Evolutionary conservation across 1,140 invertebrate genomes (phyloP).

Genomic region (Littorina saxatilis): DNA sequence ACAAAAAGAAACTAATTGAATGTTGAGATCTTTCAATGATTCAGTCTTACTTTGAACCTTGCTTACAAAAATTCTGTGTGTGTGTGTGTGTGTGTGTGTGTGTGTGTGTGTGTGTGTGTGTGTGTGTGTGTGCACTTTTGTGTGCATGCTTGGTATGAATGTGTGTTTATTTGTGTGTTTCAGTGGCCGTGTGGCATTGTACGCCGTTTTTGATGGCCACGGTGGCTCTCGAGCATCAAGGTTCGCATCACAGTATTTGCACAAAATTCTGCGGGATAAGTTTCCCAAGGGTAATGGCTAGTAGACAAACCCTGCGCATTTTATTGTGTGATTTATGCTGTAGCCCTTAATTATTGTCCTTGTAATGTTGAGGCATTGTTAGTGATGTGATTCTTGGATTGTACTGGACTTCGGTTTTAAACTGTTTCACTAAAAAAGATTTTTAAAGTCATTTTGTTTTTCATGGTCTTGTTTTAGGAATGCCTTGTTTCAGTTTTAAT

Average conservation of each 20-base stretch:
- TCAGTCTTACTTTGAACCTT: too few relatives aligned
- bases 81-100: background rate
- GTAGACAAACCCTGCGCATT: background rate
- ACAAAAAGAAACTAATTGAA: too few relatives aligned
- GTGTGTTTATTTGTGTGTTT: slow-evolving; percentile 47
- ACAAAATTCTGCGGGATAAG: slow-evolving; percentile 72
- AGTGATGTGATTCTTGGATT: background rate
- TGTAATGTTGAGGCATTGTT: background rate
- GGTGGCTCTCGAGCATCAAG: slow-evolving; percentile 76
- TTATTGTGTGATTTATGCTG: too few relatives aligned
- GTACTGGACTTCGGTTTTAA: background rate
- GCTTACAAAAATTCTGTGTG: background rate
- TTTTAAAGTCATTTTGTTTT: too few relatives aligned
- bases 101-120: slow-evolving; percentile 8
- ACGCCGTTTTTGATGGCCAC: slow-evolving; percentile 78
- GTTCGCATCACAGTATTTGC: slow-evolving; percentile 76
- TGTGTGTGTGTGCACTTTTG: background rate
- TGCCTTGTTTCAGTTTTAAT: too few relatives aligned
- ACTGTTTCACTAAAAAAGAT: too few relatives aligned
- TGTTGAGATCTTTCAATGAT: too few relatives aligned
- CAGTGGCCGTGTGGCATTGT: slow-evolving; percentile 73
- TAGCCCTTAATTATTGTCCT: too few relatives aligned
- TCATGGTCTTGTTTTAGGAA: too few relatives aligned
- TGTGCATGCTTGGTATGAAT: background rate
- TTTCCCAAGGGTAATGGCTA: slow-evolving; percentile 75